Base-by-base conservation (phyloP, 2,888 invertebrate genomes). In the Cetonia aurata region DNA sequence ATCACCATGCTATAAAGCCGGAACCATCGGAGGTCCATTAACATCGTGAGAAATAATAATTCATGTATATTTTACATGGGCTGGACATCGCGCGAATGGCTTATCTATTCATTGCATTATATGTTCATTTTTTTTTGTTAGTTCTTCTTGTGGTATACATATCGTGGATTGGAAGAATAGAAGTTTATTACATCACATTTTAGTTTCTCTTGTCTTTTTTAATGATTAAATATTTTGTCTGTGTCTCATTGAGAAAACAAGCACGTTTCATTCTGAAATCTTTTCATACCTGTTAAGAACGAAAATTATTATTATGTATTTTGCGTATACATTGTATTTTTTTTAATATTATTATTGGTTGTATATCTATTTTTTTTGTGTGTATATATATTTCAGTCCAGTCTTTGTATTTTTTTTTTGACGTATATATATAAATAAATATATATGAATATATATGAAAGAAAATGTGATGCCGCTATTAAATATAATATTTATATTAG, bases 1-100 rank as follows among this genome's bases (percentile, higher is more conserved):
- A 93, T 87, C 94, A 93, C 86, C 92, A 92, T 87, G 86, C 92
- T 82, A 85, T 87, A 85, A 93, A 93, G 87, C 90, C 92, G 85
- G 93, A 93, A 88, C 91, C 92, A 84, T 92, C 93, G 82, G 93
- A 94, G 89, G 93, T 93, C 86, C 93, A 93, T 90, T 93, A 89
- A 86, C 85, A 80, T 74, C 74, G 72, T 74, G 75, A 70, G 67
- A 60, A 71, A 50, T 50, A 60, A 60, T 53, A 50, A 65, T 55
- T 65, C 65, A 66, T 70, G 66, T 70, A 71, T 62, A 57, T 72
- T 67, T 25, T 60, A 68, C 52, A 65, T 75, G 70, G 74, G 72
- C 74, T 76, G 76, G 75, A 77, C 76, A 73, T 75, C 71, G 75
- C 71, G 74, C 75, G 77, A 78, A 78, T 78, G 77, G 72, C 72